phyloP scores from a whole-genome alignment of 1,140 invertebrate genomes.

The Bombyx mori region DNA sequence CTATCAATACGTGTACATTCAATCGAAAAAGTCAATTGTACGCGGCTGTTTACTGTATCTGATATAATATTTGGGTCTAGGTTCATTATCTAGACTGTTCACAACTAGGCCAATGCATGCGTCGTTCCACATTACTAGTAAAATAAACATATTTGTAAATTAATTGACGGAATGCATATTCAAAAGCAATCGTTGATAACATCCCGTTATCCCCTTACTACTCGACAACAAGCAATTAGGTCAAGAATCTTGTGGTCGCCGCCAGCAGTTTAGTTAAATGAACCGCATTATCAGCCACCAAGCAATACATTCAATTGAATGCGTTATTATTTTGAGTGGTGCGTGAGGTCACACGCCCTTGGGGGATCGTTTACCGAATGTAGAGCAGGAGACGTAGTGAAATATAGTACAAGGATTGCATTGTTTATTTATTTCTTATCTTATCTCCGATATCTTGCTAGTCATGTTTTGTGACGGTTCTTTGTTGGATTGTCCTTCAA shows the following conservation, averaged over 20 bases:
- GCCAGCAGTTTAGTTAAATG: conserved; percentile 1
- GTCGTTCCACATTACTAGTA: no score
- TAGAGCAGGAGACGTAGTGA: conserved; percentile 4
- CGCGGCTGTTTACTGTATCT: no score
- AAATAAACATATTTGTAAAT: no score
- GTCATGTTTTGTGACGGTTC: conserved; percentile 6
- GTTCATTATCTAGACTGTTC: no score
- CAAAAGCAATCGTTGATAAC: neutral
- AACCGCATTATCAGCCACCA: conserved; percentile 5
- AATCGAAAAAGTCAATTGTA: no score
- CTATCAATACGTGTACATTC: no score
- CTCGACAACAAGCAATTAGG: conserved; percentile 6
- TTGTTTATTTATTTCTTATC: conserved; percentile 18
- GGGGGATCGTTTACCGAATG: conserved; percentile 16
- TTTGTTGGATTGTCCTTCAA: conserved; percentile 20
- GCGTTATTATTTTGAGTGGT: conserved; percentile 8
- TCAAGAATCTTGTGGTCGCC: conserved; percentile 1
- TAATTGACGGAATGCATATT: no score
- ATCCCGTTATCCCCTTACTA: neutral
- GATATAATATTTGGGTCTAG: no score
- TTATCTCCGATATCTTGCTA: conserved; percentile 10
- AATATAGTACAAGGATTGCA: conserved; percentile 2
- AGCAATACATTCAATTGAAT: conserved; percentile 6
- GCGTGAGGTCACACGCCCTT: conserved; percentile 13
- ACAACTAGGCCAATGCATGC: no score